These are phyloP conservation scores for Acromyrmex echinatior DNA, from an alignment of 1,140 invertebrate species.

Conservation along the genomic window DNA sequence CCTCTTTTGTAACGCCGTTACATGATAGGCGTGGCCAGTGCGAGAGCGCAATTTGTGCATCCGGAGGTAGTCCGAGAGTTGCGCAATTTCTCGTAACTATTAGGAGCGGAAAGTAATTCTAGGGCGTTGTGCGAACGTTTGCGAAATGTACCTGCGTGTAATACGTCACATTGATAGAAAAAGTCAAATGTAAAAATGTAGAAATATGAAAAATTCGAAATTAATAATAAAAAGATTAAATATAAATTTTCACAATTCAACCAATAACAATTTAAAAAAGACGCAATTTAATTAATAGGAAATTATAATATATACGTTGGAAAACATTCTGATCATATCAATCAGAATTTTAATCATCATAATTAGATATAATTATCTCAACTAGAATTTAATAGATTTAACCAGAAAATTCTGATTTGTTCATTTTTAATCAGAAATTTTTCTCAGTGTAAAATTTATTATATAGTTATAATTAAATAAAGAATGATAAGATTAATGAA, in stretches of 20 bases:
- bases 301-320: not conserved
- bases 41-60: conserved; percentile 43
- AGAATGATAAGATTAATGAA: not conserved
- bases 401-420: too few relatives aligned
- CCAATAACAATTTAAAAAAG: not conserved
- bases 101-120: conserved; percentile 1
- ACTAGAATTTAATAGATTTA: too few relatives aligned
- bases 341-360: too few relatives aligned
- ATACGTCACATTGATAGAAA: not conserved
- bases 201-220: not conserved
- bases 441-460: not conserved
- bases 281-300: not conserved
- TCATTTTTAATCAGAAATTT: too few relatives aligned
- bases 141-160: not conserved
- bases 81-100: conserved; percentile 36
- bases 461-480: not conserved
- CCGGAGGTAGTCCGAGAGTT: conserved; percentile 5
- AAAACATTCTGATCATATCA: too few relatives aligned
- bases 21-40: conserved; percentile 47
- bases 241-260: not conserved
- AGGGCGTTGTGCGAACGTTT: not conserved
- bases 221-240: not conserved
- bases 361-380: too few relatives aligned
- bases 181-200: not conserved
- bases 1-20: conserved; percentile 60